Evolutionary conservation across 1,140 invertebrate genomes (phyloP).

Genomic region (Leptinotarsa undecemlineata): DNA sequence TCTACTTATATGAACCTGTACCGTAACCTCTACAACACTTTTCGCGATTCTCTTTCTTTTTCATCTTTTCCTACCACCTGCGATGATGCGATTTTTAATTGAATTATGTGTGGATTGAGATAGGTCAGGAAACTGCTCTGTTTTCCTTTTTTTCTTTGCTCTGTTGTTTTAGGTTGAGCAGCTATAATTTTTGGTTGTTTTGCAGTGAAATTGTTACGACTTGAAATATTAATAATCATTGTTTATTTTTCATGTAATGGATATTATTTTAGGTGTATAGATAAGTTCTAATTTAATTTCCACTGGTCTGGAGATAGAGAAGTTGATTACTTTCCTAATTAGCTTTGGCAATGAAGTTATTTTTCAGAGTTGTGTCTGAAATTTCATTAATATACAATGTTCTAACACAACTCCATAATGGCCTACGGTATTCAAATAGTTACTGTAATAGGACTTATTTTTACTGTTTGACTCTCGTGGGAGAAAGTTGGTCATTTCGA

Average conservation of each 20-base stretch:
- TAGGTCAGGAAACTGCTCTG: conserved; percentile 19
- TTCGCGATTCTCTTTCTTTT: conserved; percentile 23
- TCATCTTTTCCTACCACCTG: neutral
- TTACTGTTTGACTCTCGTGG: too few relatives aligned
- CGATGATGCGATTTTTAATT: conserved; percentile 21
- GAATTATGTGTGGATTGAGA: conserved; percentile 16
- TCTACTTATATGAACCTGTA: conserved; percentile 19
- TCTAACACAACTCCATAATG: too few relatives aligned
- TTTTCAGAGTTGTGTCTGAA: too few relatives aligned
- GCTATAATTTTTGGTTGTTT: neutral
- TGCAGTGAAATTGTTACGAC: neutral
- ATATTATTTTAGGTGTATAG: neutral
- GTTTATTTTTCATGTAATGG: neutral
- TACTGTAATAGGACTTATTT: too few relatives aligned
- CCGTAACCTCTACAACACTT: conserved; percentile 26
- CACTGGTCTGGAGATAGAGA: neutral
- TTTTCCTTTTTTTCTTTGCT: conserved; percentile 13
- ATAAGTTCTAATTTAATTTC: neutral
- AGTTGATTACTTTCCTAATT: neutral
- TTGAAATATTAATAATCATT: neutral
- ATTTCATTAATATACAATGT: too few relatives aligned
- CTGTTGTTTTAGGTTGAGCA: neutral
- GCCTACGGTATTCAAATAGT: too few relatives aligned
- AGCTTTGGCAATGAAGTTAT: neutral
- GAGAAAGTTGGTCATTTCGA: too few relatives aligned